phyloP scores from a whole-genome alignment of 2,113 vertebrate genomes.

The Eclectus roratus region DNA sequence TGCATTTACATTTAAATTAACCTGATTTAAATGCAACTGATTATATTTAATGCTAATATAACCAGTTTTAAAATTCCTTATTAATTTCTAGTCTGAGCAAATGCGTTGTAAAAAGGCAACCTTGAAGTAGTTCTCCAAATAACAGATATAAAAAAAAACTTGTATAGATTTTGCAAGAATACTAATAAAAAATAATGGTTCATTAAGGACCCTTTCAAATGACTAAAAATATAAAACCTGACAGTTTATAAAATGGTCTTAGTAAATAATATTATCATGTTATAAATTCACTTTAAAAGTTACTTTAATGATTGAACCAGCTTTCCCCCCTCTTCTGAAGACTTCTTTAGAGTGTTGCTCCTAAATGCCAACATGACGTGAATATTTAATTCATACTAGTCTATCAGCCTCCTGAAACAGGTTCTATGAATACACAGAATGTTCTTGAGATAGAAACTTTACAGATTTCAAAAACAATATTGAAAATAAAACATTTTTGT shows the following conservation, averaged over 20 bases:
- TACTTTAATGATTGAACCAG: not conserved
- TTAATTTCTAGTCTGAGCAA: not conserved
- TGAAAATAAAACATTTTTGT: not conserved
- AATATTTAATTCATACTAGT: not conserved
- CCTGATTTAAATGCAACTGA: conserved; percentile 27
- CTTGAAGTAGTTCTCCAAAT: not conserved
- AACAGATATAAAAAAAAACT: not conserved
- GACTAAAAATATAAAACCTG: not conserved
- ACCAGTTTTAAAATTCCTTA: not conserved
- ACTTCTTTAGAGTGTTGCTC: not conserved
- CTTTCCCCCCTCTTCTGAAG: not conserved
- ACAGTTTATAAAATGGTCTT: not conserved
- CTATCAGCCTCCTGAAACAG: not conserved
- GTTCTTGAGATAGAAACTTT: not conserved
- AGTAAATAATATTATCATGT: not conserved
- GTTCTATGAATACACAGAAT: not conserved
- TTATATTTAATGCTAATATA: not conserved
- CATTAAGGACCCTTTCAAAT: not conserved
- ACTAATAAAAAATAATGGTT: not conserved
- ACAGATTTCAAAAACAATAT: not conserved
- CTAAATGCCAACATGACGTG: not conserved
- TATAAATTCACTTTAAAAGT: not conserved
- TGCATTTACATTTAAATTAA: conserved; percentile 58
- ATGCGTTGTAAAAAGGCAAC: not conserved
- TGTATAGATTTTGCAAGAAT: not conserved